phyloP scores from a whole-genome alignment of 1,140 invertebrate species.

The Penaeus chinensis region DNA sequence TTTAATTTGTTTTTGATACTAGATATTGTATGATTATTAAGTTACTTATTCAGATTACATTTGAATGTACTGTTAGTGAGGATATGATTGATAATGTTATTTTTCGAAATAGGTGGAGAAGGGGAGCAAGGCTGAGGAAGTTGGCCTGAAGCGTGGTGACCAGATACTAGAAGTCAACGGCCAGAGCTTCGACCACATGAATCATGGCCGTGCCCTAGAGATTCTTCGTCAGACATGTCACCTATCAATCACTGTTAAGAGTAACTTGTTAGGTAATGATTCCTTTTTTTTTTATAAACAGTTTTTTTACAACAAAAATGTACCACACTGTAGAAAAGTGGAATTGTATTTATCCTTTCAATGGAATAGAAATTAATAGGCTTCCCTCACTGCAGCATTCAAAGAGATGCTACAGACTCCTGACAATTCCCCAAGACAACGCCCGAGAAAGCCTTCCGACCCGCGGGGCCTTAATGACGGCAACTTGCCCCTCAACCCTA shows the following conservation, averaged over 20 bases:
- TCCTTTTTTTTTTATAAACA: background rate
- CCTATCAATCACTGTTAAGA: slow-evolving; percentile 95
- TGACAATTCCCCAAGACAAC: slow-evolving; percentile 82
- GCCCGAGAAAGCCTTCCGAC: slow-evolving; percentile 72
- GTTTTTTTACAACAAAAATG: background rate
- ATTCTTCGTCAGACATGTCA: slow-evolving; percentile 93
- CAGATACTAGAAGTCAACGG: slow-evolving; percentile 98
- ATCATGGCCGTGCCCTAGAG: slow-evolving; percentile 89
- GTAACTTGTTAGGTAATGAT: slow-evolving; percentile 83
- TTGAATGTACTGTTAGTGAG: no score
- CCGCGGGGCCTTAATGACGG: slow-evolving; percentile 67
- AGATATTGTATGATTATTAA: no score
- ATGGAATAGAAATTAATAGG: background rate
- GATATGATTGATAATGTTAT: no score
- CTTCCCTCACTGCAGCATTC: slow-evolving; percentile 71
- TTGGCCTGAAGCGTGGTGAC: slow-evolving; percentile 96
- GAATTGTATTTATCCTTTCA: background rate
- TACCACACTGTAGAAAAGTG: background rate
- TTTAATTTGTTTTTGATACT: no score
- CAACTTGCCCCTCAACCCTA: slow-evolving; percentile 37
- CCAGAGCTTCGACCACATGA: slow-evolving; percentile 93
- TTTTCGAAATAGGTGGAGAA: slow-evolving; percentile 77
- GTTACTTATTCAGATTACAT: no score
- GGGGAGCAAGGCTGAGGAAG: slow-evolving; percentile 92
- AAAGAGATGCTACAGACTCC: slow-evolving; percentile 88